A percentile compares a stretch with the other conserved stretches of the same genome.
Conservation (phyloP, 2,113 vertebrate genomes). For the Neogale vison region DNA sequence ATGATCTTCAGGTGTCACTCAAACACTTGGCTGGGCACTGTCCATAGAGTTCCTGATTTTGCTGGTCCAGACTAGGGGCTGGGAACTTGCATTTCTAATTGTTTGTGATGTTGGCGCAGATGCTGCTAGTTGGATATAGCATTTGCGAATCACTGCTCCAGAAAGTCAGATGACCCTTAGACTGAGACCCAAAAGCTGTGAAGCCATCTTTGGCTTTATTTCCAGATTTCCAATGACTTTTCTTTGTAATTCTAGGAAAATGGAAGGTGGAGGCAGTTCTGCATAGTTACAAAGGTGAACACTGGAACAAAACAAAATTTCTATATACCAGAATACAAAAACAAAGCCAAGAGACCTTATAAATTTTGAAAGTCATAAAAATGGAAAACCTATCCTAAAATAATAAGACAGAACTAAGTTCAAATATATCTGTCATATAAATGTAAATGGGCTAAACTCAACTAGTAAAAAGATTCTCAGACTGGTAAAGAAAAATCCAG, state of each 20-base stretch:
- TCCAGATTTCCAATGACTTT: background rate
- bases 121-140: background rate
- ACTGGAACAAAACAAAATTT: background rate
- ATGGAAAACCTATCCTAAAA: slow-evolving; percentile 12
- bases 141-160: background rate
- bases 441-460: background rate
- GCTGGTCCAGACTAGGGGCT: background rate
- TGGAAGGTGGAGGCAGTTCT: background rate
- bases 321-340: background rate
- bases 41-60: background rate
- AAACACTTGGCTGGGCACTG: background rate
- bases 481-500: background rate
- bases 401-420: background rate
- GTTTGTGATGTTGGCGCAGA: background rate
- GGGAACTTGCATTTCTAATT: background rate
- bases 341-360: background rate
- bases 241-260: background rate
- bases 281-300: background rate
- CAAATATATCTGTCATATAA: background rate
- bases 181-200: background rate
- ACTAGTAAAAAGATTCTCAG: background rate
- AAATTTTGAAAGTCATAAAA: background rate
- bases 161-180: background rate
- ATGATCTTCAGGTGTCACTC: background rate
- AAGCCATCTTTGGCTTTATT: background rate